phyloP scores from a whole-genome alignment of 2,797 vertebrate genomes.

The Vipera latastei region DNA sequence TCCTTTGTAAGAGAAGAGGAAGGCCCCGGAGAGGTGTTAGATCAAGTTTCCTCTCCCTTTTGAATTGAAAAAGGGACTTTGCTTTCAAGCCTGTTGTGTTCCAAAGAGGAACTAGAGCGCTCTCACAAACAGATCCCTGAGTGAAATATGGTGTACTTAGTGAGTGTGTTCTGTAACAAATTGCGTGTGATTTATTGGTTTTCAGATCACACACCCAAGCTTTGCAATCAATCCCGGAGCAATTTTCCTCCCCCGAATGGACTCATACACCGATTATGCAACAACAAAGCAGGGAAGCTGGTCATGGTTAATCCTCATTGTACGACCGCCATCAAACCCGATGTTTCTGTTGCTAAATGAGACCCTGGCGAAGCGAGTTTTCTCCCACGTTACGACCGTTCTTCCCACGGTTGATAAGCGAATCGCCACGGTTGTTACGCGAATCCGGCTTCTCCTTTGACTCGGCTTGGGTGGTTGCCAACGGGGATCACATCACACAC shows the following conservation, averaged over 20 bases:
- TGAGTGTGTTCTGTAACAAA: not conserved
- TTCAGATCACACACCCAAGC: not conserved
- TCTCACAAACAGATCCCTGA: not conserved
- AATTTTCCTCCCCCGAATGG: not conserved
- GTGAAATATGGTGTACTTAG: not conserved
- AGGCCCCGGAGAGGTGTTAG: not conserved
- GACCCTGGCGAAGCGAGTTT: not conserved
- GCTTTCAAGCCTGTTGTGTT: not conserved
- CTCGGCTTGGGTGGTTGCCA: too few relatives aligned
- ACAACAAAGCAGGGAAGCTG: not conserved
- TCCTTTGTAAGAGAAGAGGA: not conserved
- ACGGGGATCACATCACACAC: too few relatives aligned
- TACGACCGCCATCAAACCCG: not conserved
- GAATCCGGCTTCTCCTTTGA: too few relatives aligned
- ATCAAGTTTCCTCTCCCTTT: not conserved
- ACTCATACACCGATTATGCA: not conserved
- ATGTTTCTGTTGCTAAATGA: not conserved
- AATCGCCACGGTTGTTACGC: too few relatives aligned
- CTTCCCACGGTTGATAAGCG: not conserved
- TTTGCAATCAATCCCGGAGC: not conserved
- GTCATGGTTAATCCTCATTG: accelerated
- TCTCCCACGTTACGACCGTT: not conserved
- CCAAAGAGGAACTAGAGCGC: not conserved
- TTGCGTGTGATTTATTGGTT: not conserved
- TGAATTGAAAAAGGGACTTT: not conserved